phyloP scores from a whole-genome alignment of 2,888 invertebrate genomes.

The Sarcophaga rosellei region DNA sequence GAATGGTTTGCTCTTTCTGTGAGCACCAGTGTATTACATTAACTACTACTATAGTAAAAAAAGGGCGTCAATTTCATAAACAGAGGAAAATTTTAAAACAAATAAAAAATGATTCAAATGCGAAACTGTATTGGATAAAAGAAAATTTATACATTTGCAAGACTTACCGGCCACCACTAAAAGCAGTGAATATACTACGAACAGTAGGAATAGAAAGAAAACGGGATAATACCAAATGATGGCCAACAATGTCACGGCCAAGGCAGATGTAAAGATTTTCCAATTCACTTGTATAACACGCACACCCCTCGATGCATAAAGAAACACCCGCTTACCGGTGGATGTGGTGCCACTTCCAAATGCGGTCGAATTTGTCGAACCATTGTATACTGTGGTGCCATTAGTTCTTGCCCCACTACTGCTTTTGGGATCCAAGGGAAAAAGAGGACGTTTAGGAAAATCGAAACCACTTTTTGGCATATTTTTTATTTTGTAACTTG shows the following conservation, averaged over 20 bases:
- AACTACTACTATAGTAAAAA: slow-evolving; percentile 20
- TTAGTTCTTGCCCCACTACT: slow-evolving; percentile 63
- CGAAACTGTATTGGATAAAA: neutral
- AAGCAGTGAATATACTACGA: slow-evolving; percentile 79
- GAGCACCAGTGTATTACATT: no score
- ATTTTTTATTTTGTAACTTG: slow-evolving; percentile 46
- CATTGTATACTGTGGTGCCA: slow-evolving; percentile 31
- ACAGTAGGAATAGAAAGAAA: slow-evolving; percentile 80
- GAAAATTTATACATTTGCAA: slow-evolving; percentile 11
- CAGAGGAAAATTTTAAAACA: neutral
- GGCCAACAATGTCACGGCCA: slow-evolving; percentile 76
- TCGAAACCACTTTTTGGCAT: slow-evolving; percentile 53
- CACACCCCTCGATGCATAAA: slow-evolving; percentile 68
- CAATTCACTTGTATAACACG: slow-evolving; percentile 78
- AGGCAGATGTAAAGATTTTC: slow-evolving; percentile 77
- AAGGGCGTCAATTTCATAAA: slow-evolving; percentile 51
- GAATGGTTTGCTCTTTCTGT: no score
- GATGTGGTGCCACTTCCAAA: slow-evolving; percentile 10
- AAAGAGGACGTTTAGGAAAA: slow-evolving; percentile 72
- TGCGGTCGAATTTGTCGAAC: neutral
- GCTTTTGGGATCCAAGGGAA: slow-evolving; percentile 74
- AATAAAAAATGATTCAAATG: neutral
- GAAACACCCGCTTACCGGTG: slow-evolving; percentile 53
- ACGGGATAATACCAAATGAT: slow-evolving; percentile 81
- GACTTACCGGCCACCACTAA: slow-evolving; percentile 79